Evolutionary conservation across 2,888 invertebrate species (phyloP).

Genomic region (Netelia inedita): DNA sequence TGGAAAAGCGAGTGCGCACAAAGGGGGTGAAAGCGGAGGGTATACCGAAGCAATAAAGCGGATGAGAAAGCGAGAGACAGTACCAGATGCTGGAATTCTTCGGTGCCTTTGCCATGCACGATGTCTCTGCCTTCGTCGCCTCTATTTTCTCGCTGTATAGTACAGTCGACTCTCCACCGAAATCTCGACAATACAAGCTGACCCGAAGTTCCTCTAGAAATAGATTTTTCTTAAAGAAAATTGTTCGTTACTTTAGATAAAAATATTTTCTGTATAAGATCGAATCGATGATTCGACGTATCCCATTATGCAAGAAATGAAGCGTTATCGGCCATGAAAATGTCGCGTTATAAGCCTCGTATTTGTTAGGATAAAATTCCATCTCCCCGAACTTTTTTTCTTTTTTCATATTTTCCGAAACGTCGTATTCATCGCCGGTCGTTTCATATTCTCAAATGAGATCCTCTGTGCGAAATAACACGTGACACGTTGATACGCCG

Average conservation of each 20-base stretch:
- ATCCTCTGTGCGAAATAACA: slow-evolving; percentile 79
- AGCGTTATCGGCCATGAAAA: too few relatives aligned
- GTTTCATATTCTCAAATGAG: slow-evolving; percentile 74
- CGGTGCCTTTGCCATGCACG: slow-evolving; percentile 68
- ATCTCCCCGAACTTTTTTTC: not conserved
- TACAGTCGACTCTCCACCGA: not conserved
- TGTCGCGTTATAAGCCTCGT: not conserved
- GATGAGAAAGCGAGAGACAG: slow-evolving; percentile 81
- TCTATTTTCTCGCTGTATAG: slow-evolving; percentile 29
- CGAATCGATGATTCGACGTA: too few relatives aligned
- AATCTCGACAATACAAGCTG: not conserved
- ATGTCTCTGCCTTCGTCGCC: slow-evolving; percentile 76
- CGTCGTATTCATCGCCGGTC: slow-evolving; percentile 42
- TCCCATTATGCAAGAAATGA: too few relatives aligned
- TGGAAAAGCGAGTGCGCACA: slow-evolving; percentile 39
- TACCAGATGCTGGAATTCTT: slow-evolving; percentile 81
- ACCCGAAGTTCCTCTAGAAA: not conserved
- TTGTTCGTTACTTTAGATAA: not conserved
- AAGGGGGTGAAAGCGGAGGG: slow-evolving; percentile 30
- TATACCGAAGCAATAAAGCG: slow-evolving; percentile 78
- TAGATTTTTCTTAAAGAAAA: not conserved
- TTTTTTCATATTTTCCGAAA: slow-evolving; percentile 22
- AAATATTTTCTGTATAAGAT: too few relatives aligned
- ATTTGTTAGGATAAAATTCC: slow-evolving; percentile 18
- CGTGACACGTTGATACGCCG: slow-evolving; percentile 74